phyloP scores from a whole-genome alignment of 2,888 invertebrate species.

The Odontothrips loti region DNA sequence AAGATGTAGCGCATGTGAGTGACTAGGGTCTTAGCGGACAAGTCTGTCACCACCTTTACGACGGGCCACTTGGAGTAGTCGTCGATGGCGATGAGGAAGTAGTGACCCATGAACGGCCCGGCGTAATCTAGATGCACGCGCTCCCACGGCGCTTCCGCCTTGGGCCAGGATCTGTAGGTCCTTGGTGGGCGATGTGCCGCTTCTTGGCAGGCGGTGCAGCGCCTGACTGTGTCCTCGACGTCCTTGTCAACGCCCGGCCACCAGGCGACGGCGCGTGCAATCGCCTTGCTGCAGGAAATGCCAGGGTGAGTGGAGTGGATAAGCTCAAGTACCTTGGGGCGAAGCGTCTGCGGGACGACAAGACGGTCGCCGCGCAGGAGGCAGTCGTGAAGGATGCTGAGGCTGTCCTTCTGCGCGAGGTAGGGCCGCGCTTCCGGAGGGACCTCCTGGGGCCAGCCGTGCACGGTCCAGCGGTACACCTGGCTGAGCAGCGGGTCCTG shows the following conservation, averaged over 20 bases:
- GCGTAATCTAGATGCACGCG: conserved; percentile 41
- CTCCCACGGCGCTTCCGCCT: conserved; percentile 39
- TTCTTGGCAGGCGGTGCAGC: conserved; percentile 39
- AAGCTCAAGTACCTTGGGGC: conserved; percentile 38
- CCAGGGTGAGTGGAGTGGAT: conserved; percentile 40
- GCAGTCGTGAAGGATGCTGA: too few species aligned
- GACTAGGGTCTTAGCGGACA: neutral
- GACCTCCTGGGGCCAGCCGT: too few species aligned
- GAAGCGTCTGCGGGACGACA: conserved; percentile 31
- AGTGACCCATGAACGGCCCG: conserved; percentile 37
- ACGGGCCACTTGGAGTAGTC: conserved; percentile 42
- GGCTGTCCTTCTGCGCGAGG: too few species aligned
- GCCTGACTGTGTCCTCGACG: conserved; percentile 37
- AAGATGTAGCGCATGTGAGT: too few species aligned
- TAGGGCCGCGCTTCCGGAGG: too few species aligned
- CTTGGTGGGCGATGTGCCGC: conserved; percentile 38
- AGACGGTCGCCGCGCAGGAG: conserved; percentile 25
- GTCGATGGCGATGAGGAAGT: conserved; percentile 39
- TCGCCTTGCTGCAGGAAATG: conserved; percentile 41
- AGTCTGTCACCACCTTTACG: conserved; percentile 30
- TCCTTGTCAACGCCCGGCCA: conserved; percentile 39
- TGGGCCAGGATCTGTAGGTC: conserved; percentile 40
- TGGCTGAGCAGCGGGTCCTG: too few species aligned
- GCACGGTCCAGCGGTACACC: too few species aligned
- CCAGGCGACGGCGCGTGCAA: conserved; percentile 41